Evolutionary conservation across 2,888 invertebrate genomes (phyloP), one percentile per base, ranked within the genome.

Genomic region (Drosophila helvetica): DNA sequence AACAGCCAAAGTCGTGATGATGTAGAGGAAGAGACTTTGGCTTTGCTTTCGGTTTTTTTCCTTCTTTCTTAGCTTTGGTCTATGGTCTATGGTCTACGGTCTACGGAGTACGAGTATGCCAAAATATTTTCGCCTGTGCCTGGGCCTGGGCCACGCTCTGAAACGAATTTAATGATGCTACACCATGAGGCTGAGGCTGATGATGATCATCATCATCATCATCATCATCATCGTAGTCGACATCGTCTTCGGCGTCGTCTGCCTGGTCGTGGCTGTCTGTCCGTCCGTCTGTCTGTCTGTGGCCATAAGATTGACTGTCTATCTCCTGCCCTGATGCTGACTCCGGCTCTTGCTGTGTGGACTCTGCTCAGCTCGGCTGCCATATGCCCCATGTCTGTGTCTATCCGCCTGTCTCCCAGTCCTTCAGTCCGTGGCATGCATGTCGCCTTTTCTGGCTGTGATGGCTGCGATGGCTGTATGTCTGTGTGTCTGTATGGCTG

Each of bases 101-200:
- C 9, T 18, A 50, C 65, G 67, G 30, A 18, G 77, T 77, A 80
- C 83, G 30, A 18, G 75, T 77, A 80, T 86, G 84, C 89, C 86
- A 79, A 85, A 85, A 80, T 86, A 75, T 84, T 72, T 86, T 9
- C 46, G 61, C 55, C 45, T 70, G 59, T 18, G 73, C 65, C 60
- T 52, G 52, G 58, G 66, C 33, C 69, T 54, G n/a, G n/a, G n/a
- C n/a, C n/a, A 72, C 67, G 86, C 71, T 75, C 38, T 79, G 75
- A 86, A 88, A 83, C 88, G 80, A 83, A 88, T 84, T 88, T 86
- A 88, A 88, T 86, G 85, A 86, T 84, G 79, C 79, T 79, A 73
- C 83, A 59, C 51, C 55, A 69, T 6, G 12, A 38, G 22, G n/a
- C n/a, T n/a, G n/a, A n/a, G n/a, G n/a, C n/a, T 27, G 27, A 27